A percentile compares a stretch with the other conserved stretches of the same genome.
These are phyloP conservation scores for Gallinago stenura DNA, from an alignment of 2,797 vertebrate species.

Conservation along the genomic window DNA sequence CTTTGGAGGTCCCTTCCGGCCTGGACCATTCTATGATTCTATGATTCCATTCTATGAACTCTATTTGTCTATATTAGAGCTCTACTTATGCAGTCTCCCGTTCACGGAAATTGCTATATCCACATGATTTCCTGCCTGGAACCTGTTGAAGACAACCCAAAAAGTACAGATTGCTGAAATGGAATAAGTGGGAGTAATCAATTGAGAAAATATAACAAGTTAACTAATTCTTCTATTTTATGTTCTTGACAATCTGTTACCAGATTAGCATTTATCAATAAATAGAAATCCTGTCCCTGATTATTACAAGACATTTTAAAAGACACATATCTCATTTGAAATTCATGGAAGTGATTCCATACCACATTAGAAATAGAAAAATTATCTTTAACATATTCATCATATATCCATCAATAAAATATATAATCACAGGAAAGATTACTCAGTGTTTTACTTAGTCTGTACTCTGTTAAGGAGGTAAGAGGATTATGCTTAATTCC, in stretches of 20 bases:
- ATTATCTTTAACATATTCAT: background rate
- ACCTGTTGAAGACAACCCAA: background rate
- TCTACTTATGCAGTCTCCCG: background rate
- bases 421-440: background rate
- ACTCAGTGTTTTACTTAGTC: background rate
- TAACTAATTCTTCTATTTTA: background rate
- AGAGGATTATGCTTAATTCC: background rate
- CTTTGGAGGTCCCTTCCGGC: too few species aligned
- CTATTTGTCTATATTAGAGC: background rate
- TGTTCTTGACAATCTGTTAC: background rate
- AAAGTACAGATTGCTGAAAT: background rate
- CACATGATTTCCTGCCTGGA: background rate
- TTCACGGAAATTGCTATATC: background rate
- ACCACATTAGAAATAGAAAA: background rate
- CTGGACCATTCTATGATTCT: too few species aligned
- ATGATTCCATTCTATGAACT: background rate
- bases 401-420: background rate
- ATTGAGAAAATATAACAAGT: background rate
- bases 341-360: background rate
- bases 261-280: background rate
- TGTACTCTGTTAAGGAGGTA: background rate
- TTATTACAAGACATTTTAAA: background rate
- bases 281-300: background rate
- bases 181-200: background rate
- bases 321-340: background rate